phyloP scores from a whole-genome alignment of 2,113 vertebrate species.

The Grus americana region DNA sequence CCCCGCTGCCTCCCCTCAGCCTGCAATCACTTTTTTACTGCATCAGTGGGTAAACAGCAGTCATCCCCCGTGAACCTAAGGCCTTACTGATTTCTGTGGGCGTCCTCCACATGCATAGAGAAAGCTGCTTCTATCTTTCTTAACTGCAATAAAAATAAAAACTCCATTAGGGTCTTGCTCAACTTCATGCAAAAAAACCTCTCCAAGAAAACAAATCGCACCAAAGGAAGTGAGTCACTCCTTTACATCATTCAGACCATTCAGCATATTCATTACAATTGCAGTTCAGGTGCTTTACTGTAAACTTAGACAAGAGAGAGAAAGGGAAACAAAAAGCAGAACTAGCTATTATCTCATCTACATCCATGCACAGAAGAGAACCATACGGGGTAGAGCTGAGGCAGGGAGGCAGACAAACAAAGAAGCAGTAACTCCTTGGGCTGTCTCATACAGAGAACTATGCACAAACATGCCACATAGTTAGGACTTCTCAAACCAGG shows the following conservation, averaged over 20 bases:
- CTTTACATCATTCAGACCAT: neutral
- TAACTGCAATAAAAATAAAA: neutral
- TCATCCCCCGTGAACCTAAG: neutral
- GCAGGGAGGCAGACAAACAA: neutral
- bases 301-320: neutral
- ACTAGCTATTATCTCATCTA: neutral
- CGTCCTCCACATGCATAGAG: neutral
- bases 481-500: neutral
- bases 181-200: neutral
- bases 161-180: neutral
- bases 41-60: neutral
- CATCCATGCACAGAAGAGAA: neutral
- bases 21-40: neutral
- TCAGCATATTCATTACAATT: neutral
- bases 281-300: neutral
- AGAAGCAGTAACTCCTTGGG: neutral
- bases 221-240: neutral
- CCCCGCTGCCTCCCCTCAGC: neutral
- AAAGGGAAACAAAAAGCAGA: slow-evolving; percentile 52
- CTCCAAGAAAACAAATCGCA: neutral
- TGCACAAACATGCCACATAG: neutral
- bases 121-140: neutral
- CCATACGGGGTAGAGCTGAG: neutral
- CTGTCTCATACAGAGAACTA: neutral
- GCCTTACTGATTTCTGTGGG: neutral